A percentile compares a stretch with the other conserved stretches of the same genome.
phyloP scores from a whole-genome alignment of 2,888 invertebrate genomes.

The Cosmia pyralina region DNA sequence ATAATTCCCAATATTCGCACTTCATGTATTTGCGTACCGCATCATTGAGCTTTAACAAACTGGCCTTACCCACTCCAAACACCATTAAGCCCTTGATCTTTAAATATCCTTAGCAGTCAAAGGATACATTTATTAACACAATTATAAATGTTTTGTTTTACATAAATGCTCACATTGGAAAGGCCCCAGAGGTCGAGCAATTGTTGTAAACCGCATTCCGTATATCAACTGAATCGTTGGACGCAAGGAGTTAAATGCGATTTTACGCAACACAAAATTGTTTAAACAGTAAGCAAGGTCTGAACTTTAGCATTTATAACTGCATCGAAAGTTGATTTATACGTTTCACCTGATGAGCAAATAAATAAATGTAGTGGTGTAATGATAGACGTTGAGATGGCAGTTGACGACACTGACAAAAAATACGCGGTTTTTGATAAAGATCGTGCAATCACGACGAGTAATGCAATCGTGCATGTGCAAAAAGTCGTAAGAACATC shows the following conservation, averaged over 20 bases:
- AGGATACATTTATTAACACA: constrained; percentile 73
- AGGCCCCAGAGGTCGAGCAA: constrained; percentile 62
- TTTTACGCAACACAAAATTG: constrained; percentile 66
- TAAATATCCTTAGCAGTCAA: constrained; percentile 69
- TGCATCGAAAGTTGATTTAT: constrained; percentile 59
- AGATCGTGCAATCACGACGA: constrained; percentile 55
- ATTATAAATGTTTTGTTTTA: constrained; percentile 58
- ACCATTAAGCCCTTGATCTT: constrained; percentile 78
- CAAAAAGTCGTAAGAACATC: constrained; percentile 48
- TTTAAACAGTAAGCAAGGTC: constrained; percentile 57
- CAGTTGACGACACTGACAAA: constrained; percentile 54
- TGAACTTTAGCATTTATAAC: constrained; percentile 67
- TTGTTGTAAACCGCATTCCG: constrained; percentile 62
- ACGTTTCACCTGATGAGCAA: constrained; percentile 59
- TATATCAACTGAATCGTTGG: constrained; percentile 45
- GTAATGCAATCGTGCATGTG: constrained; percentile 57
- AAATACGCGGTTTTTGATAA: constrained; percentile 47
- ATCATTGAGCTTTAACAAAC: constrained; percentile 34
- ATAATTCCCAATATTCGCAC: constrained; percentile 62
- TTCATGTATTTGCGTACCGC: constrained; percentile 31
- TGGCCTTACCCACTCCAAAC: constrained; percentile 57
- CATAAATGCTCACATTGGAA: constrained; percentile 58
- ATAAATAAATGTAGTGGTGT: constrained; percentile 56
- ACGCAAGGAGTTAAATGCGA: constrained; percentile 49
- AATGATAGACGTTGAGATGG: constrained; percentile 53